Evolutionary conservation across 1,140 invertebrate genomes (phyloP).

Genomic region (Theocolax elegans): DNA sequence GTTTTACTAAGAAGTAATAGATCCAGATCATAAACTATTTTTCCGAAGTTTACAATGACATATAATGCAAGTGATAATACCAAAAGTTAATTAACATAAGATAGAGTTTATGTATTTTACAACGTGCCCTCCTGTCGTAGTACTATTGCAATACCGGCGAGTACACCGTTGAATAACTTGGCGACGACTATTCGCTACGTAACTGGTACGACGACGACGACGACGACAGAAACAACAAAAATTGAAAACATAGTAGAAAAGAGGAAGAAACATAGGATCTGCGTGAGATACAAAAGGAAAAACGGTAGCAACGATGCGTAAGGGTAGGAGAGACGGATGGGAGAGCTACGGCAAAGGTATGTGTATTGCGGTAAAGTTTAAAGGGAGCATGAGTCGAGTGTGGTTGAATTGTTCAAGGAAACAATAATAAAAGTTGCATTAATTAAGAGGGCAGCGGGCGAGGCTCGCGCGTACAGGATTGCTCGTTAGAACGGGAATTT

Average conservation of each 20-base stretch:
- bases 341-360: neutral
- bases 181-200: neutral
- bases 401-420: constrained; percentile 57
- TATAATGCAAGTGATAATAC: no score
- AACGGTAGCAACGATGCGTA: neutral
- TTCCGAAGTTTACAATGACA: no score
- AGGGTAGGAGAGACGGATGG: neutral
- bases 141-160: neutral
- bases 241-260: neutral
- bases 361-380: constrained; percentile 21
- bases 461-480: constrained; percentile 36
- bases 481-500: constrained; percentile 53
- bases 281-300: constrained; percentile 2
- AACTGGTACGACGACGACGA: neutral
- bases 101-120: no score
- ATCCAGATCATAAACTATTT: no score
- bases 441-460: constrained; percentile 56
- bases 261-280: neutral
- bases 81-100: no score
- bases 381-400: constrained; percentile 29
- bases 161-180: constrained; percentile 20
- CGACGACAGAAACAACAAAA: neutral
- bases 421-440: constrained; percentile 64
- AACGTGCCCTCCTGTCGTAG: constrained; percentile 27
- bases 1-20: no score